phyloP scores from a whole-genome alignment of 64 coral and sea anemone genomes.

The Trachythela sp. region DNA sequence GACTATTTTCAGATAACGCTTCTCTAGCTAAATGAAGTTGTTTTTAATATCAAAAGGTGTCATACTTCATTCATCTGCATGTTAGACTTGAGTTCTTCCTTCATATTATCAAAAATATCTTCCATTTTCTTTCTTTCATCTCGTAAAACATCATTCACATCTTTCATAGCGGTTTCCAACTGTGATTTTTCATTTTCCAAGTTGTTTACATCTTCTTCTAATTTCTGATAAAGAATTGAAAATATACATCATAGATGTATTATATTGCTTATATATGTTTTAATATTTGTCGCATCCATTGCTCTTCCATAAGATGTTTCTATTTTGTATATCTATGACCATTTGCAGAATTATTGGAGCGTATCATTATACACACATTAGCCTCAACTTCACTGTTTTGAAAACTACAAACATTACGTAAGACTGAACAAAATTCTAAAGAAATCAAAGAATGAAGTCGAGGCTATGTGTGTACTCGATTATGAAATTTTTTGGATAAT shows the following conservation, averaged over 20 bases:
- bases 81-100: neutral
- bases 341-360: no score
- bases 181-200: neutral
- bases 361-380: no score
- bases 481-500: no score
- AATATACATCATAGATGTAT: neutral
- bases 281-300: neutral
- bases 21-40: neutral
- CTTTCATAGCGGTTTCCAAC: neutral
- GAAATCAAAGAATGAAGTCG: no score
- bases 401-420: no score
- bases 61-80: slow-evolving; percentile 2
- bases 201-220: neutral
- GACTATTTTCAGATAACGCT: neutral
- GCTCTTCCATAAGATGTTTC: no score
- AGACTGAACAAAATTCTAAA: no score
- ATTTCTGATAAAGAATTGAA: neutral
- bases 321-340: no score
- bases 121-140: slow-evolving; percentile 11
- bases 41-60: neutral
- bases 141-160: slow-evolving; percentile 5
- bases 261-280: neutral
- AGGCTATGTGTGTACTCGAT: no score
- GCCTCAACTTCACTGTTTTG: no score
- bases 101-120: slow-evolving; percentile 14